Evolutionary conservation across 1,140 invertebrate species (phyloP), one percentile per base, ranked within the genome.

Genomic region (Aphaenogaster ashmeadi): DNA sequence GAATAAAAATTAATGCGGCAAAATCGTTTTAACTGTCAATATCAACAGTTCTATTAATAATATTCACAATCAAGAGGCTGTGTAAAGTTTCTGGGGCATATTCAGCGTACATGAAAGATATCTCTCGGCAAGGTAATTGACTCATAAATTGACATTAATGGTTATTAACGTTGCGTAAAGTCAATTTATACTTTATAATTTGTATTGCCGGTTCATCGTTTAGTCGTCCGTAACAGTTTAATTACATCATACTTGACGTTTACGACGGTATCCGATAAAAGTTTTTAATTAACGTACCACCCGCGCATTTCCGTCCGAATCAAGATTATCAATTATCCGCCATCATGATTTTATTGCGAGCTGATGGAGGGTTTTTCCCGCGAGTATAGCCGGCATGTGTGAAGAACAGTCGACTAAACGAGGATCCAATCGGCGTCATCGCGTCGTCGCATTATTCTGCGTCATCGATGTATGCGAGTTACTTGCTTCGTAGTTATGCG

Each of bases 191-290:
- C 11, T 47, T 36, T 8, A 56, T 27, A 58, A 83, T 72, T 80
- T 69, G 47, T 80, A 80, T 50, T 58, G 56, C 9, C 38, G 21
- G 41, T 36, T 54, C 9, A 41, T 71, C 50, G 38, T 44, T 83
- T 83, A 72, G 38, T 58, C 21, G 21, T 58, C 38, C 67, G 44
- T 83, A 71, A 71, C 66, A 52, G 27, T 71, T 83, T 83, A 72
- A 83, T 83, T 72, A 83, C 27, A 72, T 56, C 67, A 36, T 38
- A 56, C 79, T 47, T 50, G 79, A 69, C 50, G 15, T 71, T 47
- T 58, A 81, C 36, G 38, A 56, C 47, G 66, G 6, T 72, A 72
- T 21, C 41, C 52, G 52, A 83, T 83, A 58, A 60, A 80, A 58
- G 27, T 83, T 83, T 83, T 83, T 83, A 60, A 72, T 72, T 72